Conservation (phyloP, 2,113 vertebrate genomes). For the Ailurus styani region DNA sequence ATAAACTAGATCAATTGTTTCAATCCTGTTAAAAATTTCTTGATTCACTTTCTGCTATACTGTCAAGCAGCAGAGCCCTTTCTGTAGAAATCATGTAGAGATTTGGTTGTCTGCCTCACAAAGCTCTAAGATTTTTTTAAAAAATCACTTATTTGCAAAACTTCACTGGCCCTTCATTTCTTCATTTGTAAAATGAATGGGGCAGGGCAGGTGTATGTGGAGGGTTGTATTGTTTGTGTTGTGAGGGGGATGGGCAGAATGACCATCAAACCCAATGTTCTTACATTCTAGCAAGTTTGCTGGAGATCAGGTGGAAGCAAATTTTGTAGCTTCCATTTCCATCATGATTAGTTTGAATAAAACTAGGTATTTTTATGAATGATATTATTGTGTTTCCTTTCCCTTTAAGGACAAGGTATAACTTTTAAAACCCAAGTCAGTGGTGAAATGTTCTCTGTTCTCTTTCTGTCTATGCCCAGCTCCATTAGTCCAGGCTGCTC, state of each 20-base stretch:
- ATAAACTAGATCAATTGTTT: not conserved
- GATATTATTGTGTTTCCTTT: not conserved
- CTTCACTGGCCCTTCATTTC: not conserved
- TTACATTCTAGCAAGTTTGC: not conserved
- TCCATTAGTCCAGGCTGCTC: not conserved
- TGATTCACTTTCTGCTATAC: not conserved
- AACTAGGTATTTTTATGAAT: not conserved
- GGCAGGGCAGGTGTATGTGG: not conserved
- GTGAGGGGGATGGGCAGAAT: not conserved
- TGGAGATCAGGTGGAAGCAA: slow-evolving; percentile 4
- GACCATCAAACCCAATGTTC: not conserved
- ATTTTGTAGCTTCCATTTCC: not conserved
- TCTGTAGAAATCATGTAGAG: not conserved
- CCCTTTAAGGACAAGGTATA: not conserved
- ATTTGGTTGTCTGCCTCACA: slow-evolving; percentile 19
- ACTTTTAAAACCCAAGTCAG: not conserved
- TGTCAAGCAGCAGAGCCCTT: not conserved
- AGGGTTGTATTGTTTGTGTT: not conserved
- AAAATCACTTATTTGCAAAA: not conserved
- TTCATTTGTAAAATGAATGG: slow-evolving; percentile 16
- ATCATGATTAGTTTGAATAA: not conserved
- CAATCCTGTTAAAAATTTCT: not conserved
- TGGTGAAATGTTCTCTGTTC: not conserved
- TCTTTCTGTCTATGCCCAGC: not conserved
- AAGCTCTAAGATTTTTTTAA: not conserved